Percentiles rank a stretch among this genome's conserved stretches.
Evolutionary conservation across 2,888 invertebrate genomes (phyloP).

Genomic region (Adelognathus sp.): DNA sequence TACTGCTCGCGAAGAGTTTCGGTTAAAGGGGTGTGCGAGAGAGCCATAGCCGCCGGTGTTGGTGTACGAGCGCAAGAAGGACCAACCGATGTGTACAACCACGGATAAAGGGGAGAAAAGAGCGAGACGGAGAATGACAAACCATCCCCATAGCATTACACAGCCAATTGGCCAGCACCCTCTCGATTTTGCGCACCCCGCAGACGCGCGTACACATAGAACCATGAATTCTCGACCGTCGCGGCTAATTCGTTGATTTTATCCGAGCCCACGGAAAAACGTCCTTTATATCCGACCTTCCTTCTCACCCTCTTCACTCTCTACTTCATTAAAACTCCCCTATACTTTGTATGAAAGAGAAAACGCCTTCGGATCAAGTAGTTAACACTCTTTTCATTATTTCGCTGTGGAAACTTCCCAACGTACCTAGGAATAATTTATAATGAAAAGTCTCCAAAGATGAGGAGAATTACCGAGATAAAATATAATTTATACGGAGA

Average conservation of each 20-base stretch:
- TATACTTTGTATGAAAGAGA: background rate
- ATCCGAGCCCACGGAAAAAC: slow-evolving; percentile 6
- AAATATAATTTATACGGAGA: too few species aligned
- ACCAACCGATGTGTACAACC: background rate
- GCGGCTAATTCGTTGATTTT: slow-evolving; percentile 61
- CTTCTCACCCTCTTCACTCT: background rate
- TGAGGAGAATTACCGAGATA: too few species aligned
- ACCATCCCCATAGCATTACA: slow-evolving; percentile 72
- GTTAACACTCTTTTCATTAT: background rate
- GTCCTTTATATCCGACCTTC: background rate
- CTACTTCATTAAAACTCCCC: background rate
- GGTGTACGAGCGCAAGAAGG: slow-evolving; percentile 4
- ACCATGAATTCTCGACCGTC: slow-evolving; percentile 55
- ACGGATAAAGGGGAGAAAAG: slow-evolving; percentile 15
- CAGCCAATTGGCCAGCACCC: slow-evolving; percentile 77
- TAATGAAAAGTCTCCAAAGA: background rate
- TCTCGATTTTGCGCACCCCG: slow-evolving; percentile 64
- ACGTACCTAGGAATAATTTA: background rate
- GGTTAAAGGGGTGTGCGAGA: slow-evolving; percentile 49
- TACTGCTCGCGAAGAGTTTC: slow-evolving; percentile 26
- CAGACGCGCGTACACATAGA: too few species aligned
- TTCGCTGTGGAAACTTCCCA: background rate
- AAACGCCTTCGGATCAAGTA: background rate
- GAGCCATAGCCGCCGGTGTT: slow-evolving; percentile 21
- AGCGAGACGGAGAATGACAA: slow-evolving; percentile 47